Base-by-base conservation (phyloP, 1,140 invertebrate genomes). In the Caerostris extrusa region DNA sequence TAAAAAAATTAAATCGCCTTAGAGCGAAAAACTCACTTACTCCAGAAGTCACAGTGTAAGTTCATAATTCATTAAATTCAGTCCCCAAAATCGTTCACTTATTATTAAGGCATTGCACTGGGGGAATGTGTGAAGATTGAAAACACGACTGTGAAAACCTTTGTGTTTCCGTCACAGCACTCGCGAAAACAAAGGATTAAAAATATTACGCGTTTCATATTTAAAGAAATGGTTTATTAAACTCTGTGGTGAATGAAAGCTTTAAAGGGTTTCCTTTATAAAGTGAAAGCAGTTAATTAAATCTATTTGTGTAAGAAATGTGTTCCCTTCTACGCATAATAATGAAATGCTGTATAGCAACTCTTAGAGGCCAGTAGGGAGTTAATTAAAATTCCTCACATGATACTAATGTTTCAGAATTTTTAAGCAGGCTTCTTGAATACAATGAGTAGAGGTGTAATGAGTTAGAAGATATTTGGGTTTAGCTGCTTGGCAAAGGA, bases 1-100 rank as follows among this genome's bases (percentile, higher is more conserved):
- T 50, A 14, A 67, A 56, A 85, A 81, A 89, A 94, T 94, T 81
- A 71, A 94, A 81, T 89, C 58, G 69, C 82, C 34, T 90, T 83
- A 19, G 90, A 87, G 94, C 85, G 90, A 82, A 67, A n/a, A 90
- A 64, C 17, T 82, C 7, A 56, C 8, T 6, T 57, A 34, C 56
- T 17, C 57, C 53, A 10, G 60, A 56, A 89, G 69, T 91, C n/a
- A 5, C 19, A 17, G 10, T 85, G 90, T 53, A 67, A 81, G 69
- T 2, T 5, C 12, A 34, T 64, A 64, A 85, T 81, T 85, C 77
- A 19, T 85, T 61, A 91, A 82, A 61, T 14, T 10, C 60, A n/a
- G 55, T 61, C 17, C 17, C 53, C 55, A 82, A 34, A 53, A 56
- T 82, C 8, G 1, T 82, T 58, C 71, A 7, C 12, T 81, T 81